Percentiles rank a stretch among this genome's conserved stretches.
Conservation (phyloP, 1,140 invertebrate genomes). For the Pseudomyrmex dendroicus region DNA sequence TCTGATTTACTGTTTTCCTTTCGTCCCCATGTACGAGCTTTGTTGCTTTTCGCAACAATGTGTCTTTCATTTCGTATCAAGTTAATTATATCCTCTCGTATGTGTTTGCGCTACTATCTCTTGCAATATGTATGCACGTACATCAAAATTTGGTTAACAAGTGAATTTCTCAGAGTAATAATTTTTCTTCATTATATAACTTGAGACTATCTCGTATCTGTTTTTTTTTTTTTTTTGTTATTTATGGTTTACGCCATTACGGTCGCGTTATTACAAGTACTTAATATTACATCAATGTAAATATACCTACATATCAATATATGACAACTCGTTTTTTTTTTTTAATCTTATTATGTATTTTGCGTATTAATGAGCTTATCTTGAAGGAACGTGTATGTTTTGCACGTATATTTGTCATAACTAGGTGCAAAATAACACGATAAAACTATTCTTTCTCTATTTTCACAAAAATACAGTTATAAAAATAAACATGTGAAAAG, state of each 20-base stretch:
- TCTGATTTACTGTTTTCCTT: slow-evolving; percentile 31
- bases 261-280: not conserved
- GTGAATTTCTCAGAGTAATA: not conserved
- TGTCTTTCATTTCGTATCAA: not conserved
- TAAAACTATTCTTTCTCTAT: not conserved
- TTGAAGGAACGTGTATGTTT: too few species aligned
- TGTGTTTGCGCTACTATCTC: not conserved
- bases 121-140: too few species aligned
- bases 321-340: not conserved
- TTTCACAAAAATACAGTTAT: not conserved
- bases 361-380: too few species aligned
- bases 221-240: not conserved
- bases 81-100: not conserved
- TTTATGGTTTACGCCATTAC: not conserved
- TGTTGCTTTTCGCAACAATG: not conserved
- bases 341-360: too few species aligned
- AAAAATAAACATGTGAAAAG: not conserved
- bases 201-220: not conserved
- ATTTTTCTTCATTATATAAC: not conserved
- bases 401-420: too few species aligned
- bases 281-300: not conserved
- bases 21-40: not conserved
- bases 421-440: too few species aligned
- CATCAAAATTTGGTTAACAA: not conserved
- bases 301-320: not conserved